Base-by-base conservation (phyloP, 2,888 invertebrate species). In the Agriopis leucophaearia region DNA sequence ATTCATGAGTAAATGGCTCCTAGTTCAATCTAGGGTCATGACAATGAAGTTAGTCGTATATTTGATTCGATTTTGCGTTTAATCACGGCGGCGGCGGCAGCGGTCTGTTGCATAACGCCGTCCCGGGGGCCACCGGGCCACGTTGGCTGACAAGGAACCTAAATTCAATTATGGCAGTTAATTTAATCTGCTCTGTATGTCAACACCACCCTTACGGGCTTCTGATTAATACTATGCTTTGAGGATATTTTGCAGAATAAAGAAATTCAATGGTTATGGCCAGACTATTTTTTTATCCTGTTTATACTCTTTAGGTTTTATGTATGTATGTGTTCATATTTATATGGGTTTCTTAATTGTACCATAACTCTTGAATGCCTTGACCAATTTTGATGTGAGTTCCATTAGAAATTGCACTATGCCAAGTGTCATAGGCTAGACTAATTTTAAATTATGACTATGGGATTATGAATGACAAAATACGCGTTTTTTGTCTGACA, bases 121-220 rank as follows among this genome's bases (percentile, higher is more conserved):
- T 55, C 66, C 72, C 70, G 71, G 70, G 68, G 67, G 73, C 73
- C 70, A 70, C 70, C 74, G 77, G 73, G 88, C 89, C 91, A 90
- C 90, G 83, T 88, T 84, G 89, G 85, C 87, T 87, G 88, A 91
- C 93, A 91, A 91, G 89, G 85, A 91, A 88, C 89, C 92, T 89
- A 91, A 93, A 94, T 94, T 92, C 94, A 94, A 94, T 94, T 94
- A 94, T 89, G 91, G 83, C 89, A 89, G 93, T 94, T 94, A 93
- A 94, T 94, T 93, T 93, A 92, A 92, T 88, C 90, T 88, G 86
- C 88, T 90, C 89, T 89, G 88, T 88, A 87, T 87, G 88, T 85
- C 89, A 86, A 85, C 87, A 86, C 83, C 84, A 83, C 81, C 84
- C 88, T 84, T 84, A 83, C 83, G 82, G 81, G 79, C 81, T 84